Percentiles rank a stretch among this genome's conserved stretches.
These are phyloP conservation scores for Ennomos quercinarius DNA, from an alignment of 2,888 invertebrate genomes.

Conservation along the genomic window DNA sequence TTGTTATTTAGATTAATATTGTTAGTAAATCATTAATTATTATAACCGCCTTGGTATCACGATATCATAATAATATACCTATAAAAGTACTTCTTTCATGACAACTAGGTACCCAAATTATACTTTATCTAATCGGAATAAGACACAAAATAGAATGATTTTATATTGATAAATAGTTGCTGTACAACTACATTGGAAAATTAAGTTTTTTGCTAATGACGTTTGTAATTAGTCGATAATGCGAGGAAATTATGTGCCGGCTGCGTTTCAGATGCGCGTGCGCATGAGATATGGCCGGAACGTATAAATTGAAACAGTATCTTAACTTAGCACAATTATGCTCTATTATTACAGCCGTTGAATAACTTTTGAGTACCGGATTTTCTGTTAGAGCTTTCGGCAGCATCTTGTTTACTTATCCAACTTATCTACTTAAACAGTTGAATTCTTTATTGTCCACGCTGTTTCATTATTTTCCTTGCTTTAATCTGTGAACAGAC, in stretches of 20 bases:
- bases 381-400: too few species aligned
- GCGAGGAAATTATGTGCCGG: slow-evolving; percentile 61
- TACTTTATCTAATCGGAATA: slow-evolving; percentile 8
- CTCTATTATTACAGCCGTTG: too few species aligned
- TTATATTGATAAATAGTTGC: slow-evolving; percentile 21
- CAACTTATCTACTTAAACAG: too few species aligned
- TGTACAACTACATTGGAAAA: slow-evolving; percentile 27
- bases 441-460: too few species aligned
- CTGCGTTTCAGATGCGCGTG: slow-evolving; percentile 55
- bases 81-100: background rate
- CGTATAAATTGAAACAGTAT: slow-evolving; percentile 13
- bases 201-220: slow-evolving; percentile 33
- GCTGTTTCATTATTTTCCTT: too few species aligned
- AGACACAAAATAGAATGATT: slow-evolving; percentile 13
- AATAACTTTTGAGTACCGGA: too few species aligned
- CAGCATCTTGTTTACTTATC: too few species aligned
- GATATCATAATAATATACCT: slow-evolving; percentile 27
- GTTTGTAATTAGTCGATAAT: slow-evolving; percentile 68
- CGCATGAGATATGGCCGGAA: slow-evolving; percentile 50
- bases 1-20: slow-evolving; percentile 21
- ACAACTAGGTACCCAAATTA: slow-evolving; percentile 3
- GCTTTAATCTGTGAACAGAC: too few species aligned
- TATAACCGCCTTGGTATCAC: slow-evolving; percentile 24
- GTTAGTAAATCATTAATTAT: slow-evolving; percentile 30
- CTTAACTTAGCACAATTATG: too few species aligned